Evolutionary conservation across 2,888 invertebrate species (phyloP).

Genomic region (Chalcis sispes): DNA sequence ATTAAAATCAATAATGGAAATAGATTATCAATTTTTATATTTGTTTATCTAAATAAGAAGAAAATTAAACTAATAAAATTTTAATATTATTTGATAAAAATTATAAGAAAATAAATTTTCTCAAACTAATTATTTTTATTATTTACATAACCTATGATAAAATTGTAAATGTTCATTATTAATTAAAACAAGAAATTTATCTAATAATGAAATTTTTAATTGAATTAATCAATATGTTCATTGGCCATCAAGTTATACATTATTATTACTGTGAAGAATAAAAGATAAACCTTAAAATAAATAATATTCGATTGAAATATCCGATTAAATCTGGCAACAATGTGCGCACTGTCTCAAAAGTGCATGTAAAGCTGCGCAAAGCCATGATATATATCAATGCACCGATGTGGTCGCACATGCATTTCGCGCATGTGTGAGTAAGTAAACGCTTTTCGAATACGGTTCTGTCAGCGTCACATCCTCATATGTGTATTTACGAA

Average conservation of each 20-base stretch:
- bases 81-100: no score
- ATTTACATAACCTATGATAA: slow-evolving; percentile 30
- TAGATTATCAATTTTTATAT: slow-evolving; percentile 8
- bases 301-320: slow-evolving; percentile 48
- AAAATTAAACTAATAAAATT: no score
- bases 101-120: background rate
- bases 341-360: slow-evolving; percentile 39
- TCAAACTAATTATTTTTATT: background rate
- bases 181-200: no score
- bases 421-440: background rate
- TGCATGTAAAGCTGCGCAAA: slow-evolving; percentile 37
- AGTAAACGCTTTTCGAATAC: slow-evolving; percentile 50
- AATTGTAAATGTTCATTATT: no score
- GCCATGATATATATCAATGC: slow-evolving; percentile 25
- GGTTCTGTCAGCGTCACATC: slow-evolving; percentile 23
- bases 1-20: no score
- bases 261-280: background rate
- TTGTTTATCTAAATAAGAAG: background rate
- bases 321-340: slow-evolving; percentile 39
- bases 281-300: no score
- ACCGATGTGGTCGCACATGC: background rate
- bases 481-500: slow-evolving; percentile 10
- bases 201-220: no score
- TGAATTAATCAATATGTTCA: no score
- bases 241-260: no score